Base-by-base conservation (phyloP, 2,888 invertebrate species). In the Drosophila setosimentum region DNA sequence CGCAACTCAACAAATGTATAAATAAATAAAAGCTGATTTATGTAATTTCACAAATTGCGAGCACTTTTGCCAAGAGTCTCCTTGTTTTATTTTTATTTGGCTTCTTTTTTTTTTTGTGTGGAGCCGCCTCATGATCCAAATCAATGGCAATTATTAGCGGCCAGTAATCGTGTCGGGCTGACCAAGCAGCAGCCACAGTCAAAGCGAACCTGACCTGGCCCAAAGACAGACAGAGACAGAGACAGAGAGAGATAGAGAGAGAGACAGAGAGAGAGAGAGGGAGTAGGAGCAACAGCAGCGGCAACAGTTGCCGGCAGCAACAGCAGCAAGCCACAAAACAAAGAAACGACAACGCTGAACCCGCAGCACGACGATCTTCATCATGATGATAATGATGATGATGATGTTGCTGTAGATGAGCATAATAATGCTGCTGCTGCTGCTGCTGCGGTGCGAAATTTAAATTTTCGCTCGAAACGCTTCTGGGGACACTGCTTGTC, bases 11-110 rank as follows among this genome's bases (percentile, higher is more conserved):
- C 85, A 84, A 86, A 80, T 80, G 75, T 78, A 83, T 86, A 85
- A 86, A 90, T 86, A 86, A 90, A 86, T 86, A 86, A 86, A 86
- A 89, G 90, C 89, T 87, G 90, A 90, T 90, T 89, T 90, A 90
- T 90, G 90, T 84, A 90, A 87, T 90, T 90, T 87, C 86, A 84
- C 89, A 87, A 87, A 87, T 89, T 90, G 89, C 83, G 87, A 86
- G 73, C 81, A 78, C 68, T 60, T 58, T 61, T 40, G 57, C 68
- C 37, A 48, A 67, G 68, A 53, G 45, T 37, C 21, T 53, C 49
- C 48, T 68, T 62, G 49, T 50, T 54, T 59, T 45, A 27, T n/a
- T 50, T 67, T 55, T n/a, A 33, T 33, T 57, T 54, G 2, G 8
- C n/a, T 29, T 11, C 4, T 42, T 53, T 48, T 48, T 45, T 35